Percentiles rank a stretch among this genome's conserved stretches.
Evolutionary conservation across 1,140 invertebrate species (phyloP).

Genomic region (Drosophila virilis): DNA sequence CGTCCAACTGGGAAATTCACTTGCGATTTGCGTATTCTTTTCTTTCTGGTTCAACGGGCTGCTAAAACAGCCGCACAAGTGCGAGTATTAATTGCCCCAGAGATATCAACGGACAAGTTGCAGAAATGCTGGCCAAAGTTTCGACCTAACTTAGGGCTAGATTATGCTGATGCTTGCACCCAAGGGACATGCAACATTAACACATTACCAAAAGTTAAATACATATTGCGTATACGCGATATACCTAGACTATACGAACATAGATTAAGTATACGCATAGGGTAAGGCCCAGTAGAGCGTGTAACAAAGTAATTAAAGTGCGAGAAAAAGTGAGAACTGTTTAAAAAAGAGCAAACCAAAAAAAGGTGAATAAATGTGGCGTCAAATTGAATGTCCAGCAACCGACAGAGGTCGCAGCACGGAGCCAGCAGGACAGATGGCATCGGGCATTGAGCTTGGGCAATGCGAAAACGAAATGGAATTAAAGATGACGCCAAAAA

Average conservation of each 20-base stretch:
- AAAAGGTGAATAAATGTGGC: conserved; percentile 71
- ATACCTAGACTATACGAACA: not conserved
- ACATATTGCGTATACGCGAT: conserved; percentile 54
- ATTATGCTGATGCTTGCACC: conserved; percentile 17
- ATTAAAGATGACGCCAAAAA: conserved; percentile 64
- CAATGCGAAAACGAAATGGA: conserved; percentile 51
- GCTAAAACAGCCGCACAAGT: conserved; percentile 21
- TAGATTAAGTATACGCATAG: not conserved
- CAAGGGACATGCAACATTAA: conserved; percentile 31
- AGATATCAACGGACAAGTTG: conserved; percentile 36
- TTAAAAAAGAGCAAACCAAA: conserved; percentile 18
- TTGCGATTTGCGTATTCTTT: conserved; percentile 5
- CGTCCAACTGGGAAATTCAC: conserved; percentile 4
- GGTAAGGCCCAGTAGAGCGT: conserved; percentile 1
- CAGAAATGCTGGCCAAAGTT: conserved; percentile 14
- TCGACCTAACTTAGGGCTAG: conserved; percentile 20
- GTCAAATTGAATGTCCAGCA: conserved; percentile 76
- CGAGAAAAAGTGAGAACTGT: conserved; percentile 44
- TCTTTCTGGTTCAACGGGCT: conserved; percentile 7
- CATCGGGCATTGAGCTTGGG: conserved; percentile 26
- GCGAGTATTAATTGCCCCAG: conserved; percentile 44
- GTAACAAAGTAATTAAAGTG: conserved; percentile 68
- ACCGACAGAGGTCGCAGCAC: conserved; percentile 31
- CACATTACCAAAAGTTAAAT: conserved; percentile 5
- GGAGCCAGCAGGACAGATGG: not conserved